Evolutionary conservation across 2,113 vertebrate species (phyloP).

Genomic region (Daboia siamensis): DNA sequence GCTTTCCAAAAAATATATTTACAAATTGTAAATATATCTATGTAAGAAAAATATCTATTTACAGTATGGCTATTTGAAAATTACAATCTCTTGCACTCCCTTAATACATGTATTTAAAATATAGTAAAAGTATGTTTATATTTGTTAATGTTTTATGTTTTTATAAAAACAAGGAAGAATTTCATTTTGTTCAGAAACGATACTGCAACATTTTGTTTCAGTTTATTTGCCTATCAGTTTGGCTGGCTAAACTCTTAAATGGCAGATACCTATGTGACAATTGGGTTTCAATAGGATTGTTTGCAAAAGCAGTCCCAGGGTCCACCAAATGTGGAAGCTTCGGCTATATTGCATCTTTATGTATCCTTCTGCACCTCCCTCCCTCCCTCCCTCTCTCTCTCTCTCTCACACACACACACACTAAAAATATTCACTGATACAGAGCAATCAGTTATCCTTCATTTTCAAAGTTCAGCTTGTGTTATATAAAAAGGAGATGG

Average conservation of each 20-base stretch:
- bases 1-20: conserved; percentile 65
- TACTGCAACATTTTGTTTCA: conserved; percentile 52
- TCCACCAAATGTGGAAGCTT: conserved; percentile 24
- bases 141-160: conserved; percentile 44
- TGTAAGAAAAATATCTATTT: conserved; percentile 59
- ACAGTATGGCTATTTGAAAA: conserved; percentile 61
- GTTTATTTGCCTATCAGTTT: neutral
- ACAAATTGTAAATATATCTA: conserved; percentile 61
- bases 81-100: conserved; percentile 64
- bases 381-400: neutral
- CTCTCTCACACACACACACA: neutral
- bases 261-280: conserved; percentile 14
- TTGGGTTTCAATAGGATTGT: conserved; percentile 30
- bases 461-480: conserved; percentile 61
- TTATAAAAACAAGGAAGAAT: conserved; percentile 52
- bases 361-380: neutral
- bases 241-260: conserved; percentile 32
- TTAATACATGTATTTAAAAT: conserved; percentile 60
- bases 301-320: conserved; percentile 41
- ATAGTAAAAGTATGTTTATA: conserved; percentile 29
- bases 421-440: neutral
- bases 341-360: conserved; percentile 12
- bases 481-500: conserved; percentile 45
- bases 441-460: conserved; percentile 29
- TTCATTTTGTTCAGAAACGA: conserved; percentile 60